A percentile compares a stretch with the other conserved stretches of the same genome.
Conservation (phyloP, 1,140 invertebrate genomes). For the Batillaria attramentaria region DNA sequence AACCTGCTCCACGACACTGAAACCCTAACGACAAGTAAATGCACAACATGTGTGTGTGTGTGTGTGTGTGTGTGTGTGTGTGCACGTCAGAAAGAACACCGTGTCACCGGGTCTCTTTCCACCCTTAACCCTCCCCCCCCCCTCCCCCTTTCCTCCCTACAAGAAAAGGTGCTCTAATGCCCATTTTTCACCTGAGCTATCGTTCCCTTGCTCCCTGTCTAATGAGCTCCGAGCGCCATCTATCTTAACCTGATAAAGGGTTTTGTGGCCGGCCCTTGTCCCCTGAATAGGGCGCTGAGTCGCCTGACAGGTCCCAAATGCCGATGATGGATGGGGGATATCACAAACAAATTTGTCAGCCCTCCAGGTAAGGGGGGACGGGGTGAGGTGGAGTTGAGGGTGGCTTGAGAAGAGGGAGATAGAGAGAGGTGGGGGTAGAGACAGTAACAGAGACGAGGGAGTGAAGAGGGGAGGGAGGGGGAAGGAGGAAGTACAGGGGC, state of each 20-base stretch:
- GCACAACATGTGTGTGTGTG: no score
- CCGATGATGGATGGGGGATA: conserved; percentile 8
- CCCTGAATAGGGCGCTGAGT: not conserved
- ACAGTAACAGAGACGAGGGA: not conserved
- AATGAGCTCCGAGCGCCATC: no score
- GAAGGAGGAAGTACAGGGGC: not conserved
- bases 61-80: no score
- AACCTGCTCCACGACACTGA: no score
- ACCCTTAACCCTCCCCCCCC: not conserved
- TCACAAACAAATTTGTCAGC: conserved; percentile 11
- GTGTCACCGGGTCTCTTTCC: not conserved
- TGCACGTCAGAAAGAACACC: no score
- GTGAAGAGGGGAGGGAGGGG: not conserved
- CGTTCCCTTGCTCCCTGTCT: no score
- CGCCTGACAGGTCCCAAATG: not conserved
- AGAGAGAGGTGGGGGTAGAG: not conserved
- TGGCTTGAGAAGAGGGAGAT: not conserved
- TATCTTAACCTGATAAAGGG: not conserved
- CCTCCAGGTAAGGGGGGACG: not conserved
- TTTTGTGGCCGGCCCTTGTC: not conserved
- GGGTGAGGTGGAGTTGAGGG: not conserved
- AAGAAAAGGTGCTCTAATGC: not conserved
- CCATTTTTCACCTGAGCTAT: not conserved
- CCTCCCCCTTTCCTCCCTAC: not conserved
- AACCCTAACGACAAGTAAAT: no score